Evolutionary conservation across 2,113 vertebrate genomes (phyloP), one percentile per base, ranked within the genome.

Genomic region (Tachuris rubrigastra): DNA sequence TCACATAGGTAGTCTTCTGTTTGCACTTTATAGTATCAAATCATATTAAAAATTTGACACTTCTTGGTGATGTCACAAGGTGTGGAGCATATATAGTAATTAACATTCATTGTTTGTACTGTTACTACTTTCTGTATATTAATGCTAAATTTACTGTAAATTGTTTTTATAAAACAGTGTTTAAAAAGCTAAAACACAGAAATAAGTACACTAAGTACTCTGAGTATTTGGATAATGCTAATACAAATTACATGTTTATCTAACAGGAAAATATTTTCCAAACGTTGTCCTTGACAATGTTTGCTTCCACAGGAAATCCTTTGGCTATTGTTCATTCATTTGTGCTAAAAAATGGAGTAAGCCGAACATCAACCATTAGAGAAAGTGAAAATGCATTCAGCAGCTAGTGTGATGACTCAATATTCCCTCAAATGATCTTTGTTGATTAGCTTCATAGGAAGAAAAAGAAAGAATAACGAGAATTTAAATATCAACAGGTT

Each of bases 261-360:
- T 88, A 86, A 83, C 49, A 58, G 44, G 23, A 89, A 79, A 94
- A 73, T 84, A 21, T 91, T 96, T 95, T 95, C 75, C 47, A 59
- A 31, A 83, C 62, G 5, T 93, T 87, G 30, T 86, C 92, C 56
- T 95, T 93, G 66, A 60, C 17, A 79, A 14, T 72, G 21, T 31
- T 93, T 95, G 87, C 77, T 95, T 92, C 92, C 60, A 69, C 58
- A 53, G 41, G n/a, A 89, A 95, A 87, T 96, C 8, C 53, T 93
- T 81, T 66, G 39, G 35, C 82, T 94, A 58, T 92, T 93, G 56
- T 95, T 89, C 69, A 16, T 87, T 96, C 30, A 67, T 91, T 96
- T 71, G 12, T 85, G 66, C 82, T 85, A 85, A 85, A 96, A 96
- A 82, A 58, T 41, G 25, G 77, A 82, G n/a, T 50, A 69, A 87